Conservation (phyloP, 2,113 vertebrate genomes). For the Sebastes fasciatus region DNA sequence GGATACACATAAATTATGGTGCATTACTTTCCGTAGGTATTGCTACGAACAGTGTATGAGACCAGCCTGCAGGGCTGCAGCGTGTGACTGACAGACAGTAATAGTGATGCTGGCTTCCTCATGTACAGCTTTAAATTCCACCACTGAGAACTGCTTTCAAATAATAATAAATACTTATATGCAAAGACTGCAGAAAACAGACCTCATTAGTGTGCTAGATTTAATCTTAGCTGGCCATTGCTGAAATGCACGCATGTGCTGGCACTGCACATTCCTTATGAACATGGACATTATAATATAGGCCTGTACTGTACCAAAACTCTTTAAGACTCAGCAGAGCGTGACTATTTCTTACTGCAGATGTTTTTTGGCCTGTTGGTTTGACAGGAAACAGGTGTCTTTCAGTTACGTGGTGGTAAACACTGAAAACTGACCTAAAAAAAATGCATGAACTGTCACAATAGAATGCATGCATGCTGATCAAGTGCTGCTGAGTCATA, state of each 20-base stretch:
- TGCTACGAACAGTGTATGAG: not conserved
- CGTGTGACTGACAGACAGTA: constrained; percentile 21
- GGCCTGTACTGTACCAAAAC: constrained; percentile 4
- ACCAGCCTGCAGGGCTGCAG: constrained; percentile 2
- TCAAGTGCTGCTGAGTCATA: constrained; percentile 70
- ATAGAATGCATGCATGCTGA: not conserved
- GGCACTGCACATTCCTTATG: constrained; percentile 45
- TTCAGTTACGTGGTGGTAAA: not conserved
- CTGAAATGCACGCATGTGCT: constrained; percentile 44
- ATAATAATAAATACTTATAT: constrained; percentile 20
- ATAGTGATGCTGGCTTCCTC: not conserved
- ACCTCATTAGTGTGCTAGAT: constrained; percentile 57
- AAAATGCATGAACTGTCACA: not conserved
- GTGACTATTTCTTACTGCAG: constrained; percentile 29
- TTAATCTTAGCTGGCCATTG: constrained; percentile 47
- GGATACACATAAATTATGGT: too few relatives aligned
- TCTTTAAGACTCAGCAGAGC: constrained; percentile 19
- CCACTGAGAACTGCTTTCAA: constrained; percentile 24
- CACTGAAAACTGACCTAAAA: not conserved
- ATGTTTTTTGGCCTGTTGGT: constrained; percentile 32
- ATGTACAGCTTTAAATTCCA: constrained; percentile 21
- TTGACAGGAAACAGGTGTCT: constrained; percentile 9
- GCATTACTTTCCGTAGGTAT: too few relatives aligned
- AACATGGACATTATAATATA: constrained; percentile 16
- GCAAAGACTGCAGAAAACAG: constrained; percentile 63